phyloP scores from a whole-genome alignment of 2,797 vertebrate species.

The Margarornis squamiger region DNA sequence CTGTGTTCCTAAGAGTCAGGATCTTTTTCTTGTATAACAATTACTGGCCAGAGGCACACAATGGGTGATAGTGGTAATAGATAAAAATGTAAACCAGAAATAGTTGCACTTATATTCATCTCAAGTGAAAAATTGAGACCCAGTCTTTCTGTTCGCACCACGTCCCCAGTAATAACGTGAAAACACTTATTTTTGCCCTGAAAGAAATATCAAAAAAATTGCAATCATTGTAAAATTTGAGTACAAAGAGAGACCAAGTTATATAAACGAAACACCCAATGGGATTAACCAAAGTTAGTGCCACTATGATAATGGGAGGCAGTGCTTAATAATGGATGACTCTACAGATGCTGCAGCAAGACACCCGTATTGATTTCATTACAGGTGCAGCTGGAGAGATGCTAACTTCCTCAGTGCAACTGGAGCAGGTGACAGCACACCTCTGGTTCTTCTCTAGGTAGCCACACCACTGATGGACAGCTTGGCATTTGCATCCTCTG shows the following conservation, averaged over 20 bases:
- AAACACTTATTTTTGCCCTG: not conserved
- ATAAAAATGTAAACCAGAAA: not conserved
- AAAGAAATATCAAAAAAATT: not conserved
- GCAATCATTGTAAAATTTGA: not conserved
- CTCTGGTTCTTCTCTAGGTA: not conserved
- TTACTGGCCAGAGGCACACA: not conserved
- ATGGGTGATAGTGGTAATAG: not conserved
- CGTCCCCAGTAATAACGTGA: not conserved
- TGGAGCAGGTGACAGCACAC: not conserved
- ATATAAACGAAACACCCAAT: not conserved
- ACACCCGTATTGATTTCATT: not conserved
- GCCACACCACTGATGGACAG: not conserved
- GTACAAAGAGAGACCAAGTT: not conserved
- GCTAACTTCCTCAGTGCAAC: not conserved
- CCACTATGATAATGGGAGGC: not conserved
- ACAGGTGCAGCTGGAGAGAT: not conserved
- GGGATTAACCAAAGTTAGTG: not conserved
- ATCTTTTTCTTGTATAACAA: not conserved
- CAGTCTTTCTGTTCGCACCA: not conserved
- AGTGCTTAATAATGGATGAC: not conserved
- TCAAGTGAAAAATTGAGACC: not conserved
- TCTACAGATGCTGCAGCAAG: not conserved
- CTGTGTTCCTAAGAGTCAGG: not conserved
- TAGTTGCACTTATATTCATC: not conserved
- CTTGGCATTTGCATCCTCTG: not conserved